Evolutionary conservation across 2,888 invertebrate genomes (phyloP).

Genomic region (Hydropsyche betteni): DNA sequence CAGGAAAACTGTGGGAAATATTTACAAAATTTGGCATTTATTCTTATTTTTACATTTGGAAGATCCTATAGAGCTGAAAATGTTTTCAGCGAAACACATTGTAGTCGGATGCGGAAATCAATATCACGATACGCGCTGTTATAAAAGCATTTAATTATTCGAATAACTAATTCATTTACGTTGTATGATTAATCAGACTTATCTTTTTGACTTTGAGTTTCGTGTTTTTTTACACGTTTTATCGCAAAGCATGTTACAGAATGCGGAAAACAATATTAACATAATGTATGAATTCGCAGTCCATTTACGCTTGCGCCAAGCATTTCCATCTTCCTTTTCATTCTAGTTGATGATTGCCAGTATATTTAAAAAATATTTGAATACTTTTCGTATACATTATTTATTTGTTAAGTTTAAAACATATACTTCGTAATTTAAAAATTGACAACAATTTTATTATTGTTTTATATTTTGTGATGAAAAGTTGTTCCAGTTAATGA

Average conservation of each 20-base stretch:
- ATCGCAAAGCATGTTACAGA: background rate
- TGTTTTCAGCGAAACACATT: slow-evolving; percentile 47
- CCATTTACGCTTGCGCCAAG: slow-evolving; percentile 18
- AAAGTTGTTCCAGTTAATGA: too few relatives aligned
- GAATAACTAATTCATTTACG: too few relatives aligned
- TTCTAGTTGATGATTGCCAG: too few relatives aligned
- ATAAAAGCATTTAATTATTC: background rate
- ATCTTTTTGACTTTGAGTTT: background rate
- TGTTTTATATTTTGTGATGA: too few relatives aligned
- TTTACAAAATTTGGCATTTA: slow-evolving; percentile 1
- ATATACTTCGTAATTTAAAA: too few relatives aligned
- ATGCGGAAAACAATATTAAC: background rate
- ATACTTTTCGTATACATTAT: too few relatives aligned
- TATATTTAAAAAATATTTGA: too few relatives aligned
- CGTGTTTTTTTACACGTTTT: background rate
- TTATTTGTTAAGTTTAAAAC: too few relatives aligned
- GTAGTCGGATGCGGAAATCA: slow-evolving; percentile 53
- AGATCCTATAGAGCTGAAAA: slow-evolving; percentile 2
- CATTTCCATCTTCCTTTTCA: background rate
- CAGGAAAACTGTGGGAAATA: background rate
- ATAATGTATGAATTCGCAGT: background rate
- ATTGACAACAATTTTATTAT: too few relatives aligned
- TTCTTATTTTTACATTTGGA: slow-evolving; percentile 7
- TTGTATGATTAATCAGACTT: slow-evolving; percentile 16
- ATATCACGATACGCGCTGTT: slow-evolving; percentile 30